A percentile compares a stretch with the other conserved stretches of the same genome.
phyloP scores from a whole-genome alignment of 1,140 invertebrate genomes.

The Macrotrachela quadricornifera region DNA sequence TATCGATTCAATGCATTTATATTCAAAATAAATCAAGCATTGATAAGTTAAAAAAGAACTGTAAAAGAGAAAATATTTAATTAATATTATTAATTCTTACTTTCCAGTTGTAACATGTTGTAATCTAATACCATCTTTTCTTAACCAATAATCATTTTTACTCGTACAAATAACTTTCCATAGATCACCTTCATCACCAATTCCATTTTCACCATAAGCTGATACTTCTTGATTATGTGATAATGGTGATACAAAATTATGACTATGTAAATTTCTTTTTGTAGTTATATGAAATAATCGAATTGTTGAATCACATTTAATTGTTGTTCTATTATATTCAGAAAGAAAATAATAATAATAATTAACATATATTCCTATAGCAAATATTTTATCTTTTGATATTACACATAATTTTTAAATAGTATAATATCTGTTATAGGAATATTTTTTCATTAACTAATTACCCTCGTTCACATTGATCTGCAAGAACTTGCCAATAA shows the following conservation, averaged over 20 bases:
- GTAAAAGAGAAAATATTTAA: too few relatives aligned
- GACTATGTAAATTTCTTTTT: constrained; percentile 80
- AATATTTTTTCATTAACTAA: too few relatives aligned
- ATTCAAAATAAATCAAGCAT: too few relatives aligned
- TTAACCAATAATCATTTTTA: constrained; percentile 33
- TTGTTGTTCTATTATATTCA: not conserved
- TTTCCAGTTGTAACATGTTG: constrained; percentile 38
- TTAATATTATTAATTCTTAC: too few relatives aligned
- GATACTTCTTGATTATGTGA: constrained; percentile 87
- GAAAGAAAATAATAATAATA: not conserved
- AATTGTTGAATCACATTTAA: constrained; percentile 59
- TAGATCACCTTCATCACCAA: constrained; percentile 82
- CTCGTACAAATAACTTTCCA: constrained; percentile 73
- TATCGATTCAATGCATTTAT: too few relatives aligned
- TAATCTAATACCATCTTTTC: constrained; percentile 45
- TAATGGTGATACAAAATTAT: constrained; percentile 75
- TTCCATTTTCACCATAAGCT: constrained; percentile 68
- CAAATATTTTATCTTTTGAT: too few relatives aligned
- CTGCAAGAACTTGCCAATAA: constrained; percentile 56
- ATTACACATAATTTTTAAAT: too few relatives aligned
- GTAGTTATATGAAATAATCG: constrained; percentile 68
- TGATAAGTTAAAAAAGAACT: too few relatives aligned
- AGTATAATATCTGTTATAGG: too few relatives aligned
- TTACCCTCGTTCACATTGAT: constrained; percentile 7
- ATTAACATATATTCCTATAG: constrained; percentile 44